These are phyloP conservation scores for Euthynnus affinis DNA, from an alignment of 2,797 vertebrate genomes.

Conservation along the genomic window DNA sequence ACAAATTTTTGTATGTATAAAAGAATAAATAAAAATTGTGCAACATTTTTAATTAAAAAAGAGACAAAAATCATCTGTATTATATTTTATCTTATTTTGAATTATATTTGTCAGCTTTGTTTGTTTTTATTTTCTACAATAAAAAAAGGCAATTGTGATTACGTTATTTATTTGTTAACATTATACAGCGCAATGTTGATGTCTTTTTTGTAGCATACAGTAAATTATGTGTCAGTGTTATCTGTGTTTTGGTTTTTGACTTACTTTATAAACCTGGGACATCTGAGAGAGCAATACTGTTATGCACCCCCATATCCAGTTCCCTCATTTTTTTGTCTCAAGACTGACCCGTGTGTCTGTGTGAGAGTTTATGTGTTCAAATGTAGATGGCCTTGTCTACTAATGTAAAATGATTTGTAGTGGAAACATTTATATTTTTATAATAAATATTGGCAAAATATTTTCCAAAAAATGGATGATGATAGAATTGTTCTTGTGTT, in stretches of 20 bases:
- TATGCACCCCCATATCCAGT: slow-evolving; percentile 75
- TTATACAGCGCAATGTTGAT: slow-evolving; percentile 75
- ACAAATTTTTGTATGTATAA: slow-evolving; percentile 91
- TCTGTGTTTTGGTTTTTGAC: slow-evolving; percentile 88
- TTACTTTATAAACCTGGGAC: slow-evolving; percentile 90
- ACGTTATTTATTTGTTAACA: slow-evolving; percentile 95
- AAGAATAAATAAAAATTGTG: slow-evolving; percentile 84
- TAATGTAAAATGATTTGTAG: slow-evolving; percentile 99
- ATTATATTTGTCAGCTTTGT: slow-evolving; percentile 87
- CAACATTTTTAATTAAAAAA: slow-evolving; percentile 86
- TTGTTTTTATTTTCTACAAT: slow-evolving; percentile 89
- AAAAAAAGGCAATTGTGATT: slow-evolving; percentile 88
- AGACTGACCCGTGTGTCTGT: slow-evolving; percentile 86
- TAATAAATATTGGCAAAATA: slow-evolving; percentile 99
- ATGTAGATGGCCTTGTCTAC: slow-evolving; percentile 98
- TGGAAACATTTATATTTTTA: slow-evolving; percentile 99
- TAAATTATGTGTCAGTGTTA: slow-evolving; percentile 92
- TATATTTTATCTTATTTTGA: slow-evolving; percentile 88
- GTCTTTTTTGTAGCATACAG: slow-evolving; percentile 83
- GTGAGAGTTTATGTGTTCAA: slow-evolving; percentile 85
- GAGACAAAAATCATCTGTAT: slow-evolving; percentile 83
- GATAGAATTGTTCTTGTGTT: slow-evolving; percentile 85
- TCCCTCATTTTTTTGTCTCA: slow-evolving; percentile 76
- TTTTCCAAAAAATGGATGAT: slow-evolving; percentile 96
- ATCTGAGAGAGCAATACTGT: slow-evolving; percentile 91